phyloP scores from a whole-genome alignment of 2,797 vertebrate species.

The Setipinna tenuifilis region DNA sequence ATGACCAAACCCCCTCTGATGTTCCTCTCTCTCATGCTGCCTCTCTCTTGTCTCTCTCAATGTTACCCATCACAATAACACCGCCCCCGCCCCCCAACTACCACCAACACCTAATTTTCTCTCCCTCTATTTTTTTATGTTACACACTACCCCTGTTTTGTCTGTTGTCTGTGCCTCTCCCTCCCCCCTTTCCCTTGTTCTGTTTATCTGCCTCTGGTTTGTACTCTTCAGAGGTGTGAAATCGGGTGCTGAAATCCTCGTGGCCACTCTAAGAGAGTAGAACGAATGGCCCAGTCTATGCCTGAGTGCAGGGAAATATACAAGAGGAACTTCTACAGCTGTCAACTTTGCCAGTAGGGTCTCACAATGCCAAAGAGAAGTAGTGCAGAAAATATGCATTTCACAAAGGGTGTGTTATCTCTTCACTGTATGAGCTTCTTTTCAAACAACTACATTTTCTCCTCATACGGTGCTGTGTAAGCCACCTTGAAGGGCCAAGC shows the following conservation, averaged over 20 bases:
- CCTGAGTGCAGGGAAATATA: not conserved
- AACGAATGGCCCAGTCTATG: conserved; percentile 4
- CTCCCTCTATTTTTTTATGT: not conserved
- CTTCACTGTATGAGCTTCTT: not conserved
- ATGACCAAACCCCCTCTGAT: not conserved
- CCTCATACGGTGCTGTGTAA: not conserved
- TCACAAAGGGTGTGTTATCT: not conserved
- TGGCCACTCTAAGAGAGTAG: not conserved
- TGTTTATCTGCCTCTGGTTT: conserved; percentile 16
- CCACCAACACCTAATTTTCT: not conserved
- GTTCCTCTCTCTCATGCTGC: not conserved
- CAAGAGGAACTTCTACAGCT: not conserved
- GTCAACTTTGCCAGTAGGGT: not conserved
- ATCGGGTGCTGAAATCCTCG: not conserved
- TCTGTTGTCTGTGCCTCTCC: not conserved
- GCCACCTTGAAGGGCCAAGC: not conserved
- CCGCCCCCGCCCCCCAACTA: too few relatives aligned
- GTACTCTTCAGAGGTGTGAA: conserved; percentile 17
- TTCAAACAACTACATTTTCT: not conserved
- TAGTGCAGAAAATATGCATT: not conserved
- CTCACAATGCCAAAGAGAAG: not conserved
- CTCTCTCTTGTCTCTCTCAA: not conserved
- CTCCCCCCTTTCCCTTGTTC: not conserved
- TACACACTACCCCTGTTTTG: not conserved
- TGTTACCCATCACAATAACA: not conserved